phyloP scores from a whole-genome alignment of 1,140 invertebrate species.

The Eupristina koningsbergeri region DNA sequence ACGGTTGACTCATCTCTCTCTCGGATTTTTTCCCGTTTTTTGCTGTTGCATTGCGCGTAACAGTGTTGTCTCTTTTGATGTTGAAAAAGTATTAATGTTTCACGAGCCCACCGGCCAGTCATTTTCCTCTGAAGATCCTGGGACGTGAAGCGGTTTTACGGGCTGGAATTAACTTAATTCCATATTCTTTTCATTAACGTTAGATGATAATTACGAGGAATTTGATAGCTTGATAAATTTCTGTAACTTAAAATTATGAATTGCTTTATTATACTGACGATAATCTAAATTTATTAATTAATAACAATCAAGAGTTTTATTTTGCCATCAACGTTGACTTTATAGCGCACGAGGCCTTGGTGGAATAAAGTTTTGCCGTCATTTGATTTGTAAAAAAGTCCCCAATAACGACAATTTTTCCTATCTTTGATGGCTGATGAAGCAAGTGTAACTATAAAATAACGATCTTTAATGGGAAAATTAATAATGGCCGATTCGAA shows the following conservation, averaged over 20 bases:
- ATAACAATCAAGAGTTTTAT: constrained; percentile 5
- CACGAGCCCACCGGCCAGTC: too few species aligned
- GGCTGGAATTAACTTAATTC: not conserved
- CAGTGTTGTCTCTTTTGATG: too few species aligned
- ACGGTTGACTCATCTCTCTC: too few species aligned
- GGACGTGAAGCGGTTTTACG: too few species aligned
- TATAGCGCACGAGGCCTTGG: not conserved
- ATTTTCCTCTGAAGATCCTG: too few species aligned
- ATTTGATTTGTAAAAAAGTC: constrained; percentile 6
- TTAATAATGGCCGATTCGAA: constrained; percentile 14
- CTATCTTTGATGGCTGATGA: not conserved
- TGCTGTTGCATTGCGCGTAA: too few species aligned
- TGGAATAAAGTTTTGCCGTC: not conserved
- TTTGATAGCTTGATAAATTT: not conserved
- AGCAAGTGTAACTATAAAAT: constrained; percentile 6
- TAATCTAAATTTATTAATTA: constrained; percentile 16
- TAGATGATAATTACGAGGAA: not conserved
- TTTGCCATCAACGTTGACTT: constrained; percentile 21
- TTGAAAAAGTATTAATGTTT: too few species aligned
- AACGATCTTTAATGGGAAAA: constrained; percentile 28
- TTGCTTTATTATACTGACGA: not conserved
- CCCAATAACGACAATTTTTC: not conserved
- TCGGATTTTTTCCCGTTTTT: too few species aligned
- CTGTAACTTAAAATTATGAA: constrained; percentile 10
- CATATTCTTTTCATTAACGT: not conserved